Percentiles rank a stretch among this genome's conserved stretches.
Conservation (phyloP, 2,888 invertebrate species). For the Hemistola chrysoprasaria region DNA sequence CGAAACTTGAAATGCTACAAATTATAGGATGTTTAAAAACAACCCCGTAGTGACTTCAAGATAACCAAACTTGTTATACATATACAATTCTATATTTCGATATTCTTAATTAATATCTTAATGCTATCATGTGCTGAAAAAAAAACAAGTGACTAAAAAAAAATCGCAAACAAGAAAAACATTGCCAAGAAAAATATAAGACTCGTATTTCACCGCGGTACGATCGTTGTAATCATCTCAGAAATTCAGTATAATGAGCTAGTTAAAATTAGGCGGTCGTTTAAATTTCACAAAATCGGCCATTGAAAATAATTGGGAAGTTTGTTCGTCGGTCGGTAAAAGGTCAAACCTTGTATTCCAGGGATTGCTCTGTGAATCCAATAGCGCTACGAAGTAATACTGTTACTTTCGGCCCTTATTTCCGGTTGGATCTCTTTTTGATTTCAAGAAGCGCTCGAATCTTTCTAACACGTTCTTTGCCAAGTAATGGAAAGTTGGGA, state of each 20-base stretch:
- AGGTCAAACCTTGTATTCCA: slow-evolving; percentile 9
- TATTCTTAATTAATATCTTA: too few species aligned
- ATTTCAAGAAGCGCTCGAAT: slow-evolving; percentile 15
- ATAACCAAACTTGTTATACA: too few species aligned
- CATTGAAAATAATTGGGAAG: slow-evolving; percentile 23
- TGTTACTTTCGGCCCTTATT: slow-evolving; percentile 24
- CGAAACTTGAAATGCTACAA: too few species aligned
- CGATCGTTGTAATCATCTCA: slow-evolving; percentile 1
- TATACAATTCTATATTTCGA: too few species aligned
- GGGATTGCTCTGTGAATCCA: slow-evolving; percentile 13
- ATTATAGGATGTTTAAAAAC: too few species aligned
- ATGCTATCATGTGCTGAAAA: too few species aligned
- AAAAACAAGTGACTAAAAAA: too few species aligned
- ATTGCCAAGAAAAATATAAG: neutral
- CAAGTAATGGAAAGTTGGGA: slow-evolving; percentile 18
- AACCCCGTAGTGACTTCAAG: too few species aligned
- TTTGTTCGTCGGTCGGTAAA: slow-evolving; percentile 14
- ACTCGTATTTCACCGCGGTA: slow-evolving; percentile 5
- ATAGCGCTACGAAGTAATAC: slow-evolving; percentile 5
- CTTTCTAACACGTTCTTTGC: slow-evolving; percentile 18
- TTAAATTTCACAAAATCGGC: slow-evolving; percentile 16
- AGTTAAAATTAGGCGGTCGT: slow-evolving; percentile 18
- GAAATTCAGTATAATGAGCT: slow-evolving; percentile 19
- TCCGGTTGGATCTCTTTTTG: slow-evolving; percentile 18
- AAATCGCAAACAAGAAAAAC: too few species aligned